phyloP scores from a whole-genome alignment of 1,140 invertebrate genomes.

The Liolophura sinensis region DNA sequence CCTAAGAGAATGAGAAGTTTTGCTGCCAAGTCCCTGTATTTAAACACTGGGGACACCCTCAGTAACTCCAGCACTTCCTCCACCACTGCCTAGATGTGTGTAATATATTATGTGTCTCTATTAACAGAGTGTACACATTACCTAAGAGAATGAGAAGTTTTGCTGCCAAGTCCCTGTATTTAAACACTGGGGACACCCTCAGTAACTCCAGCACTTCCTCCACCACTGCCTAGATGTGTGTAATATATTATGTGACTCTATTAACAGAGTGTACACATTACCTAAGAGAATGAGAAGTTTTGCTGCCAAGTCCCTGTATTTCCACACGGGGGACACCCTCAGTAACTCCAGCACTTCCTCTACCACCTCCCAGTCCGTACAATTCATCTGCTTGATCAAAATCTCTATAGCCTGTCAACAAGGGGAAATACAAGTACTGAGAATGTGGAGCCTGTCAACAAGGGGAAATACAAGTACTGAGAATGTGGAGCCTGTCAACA shows the following conservation, averaged over 20 bases:
- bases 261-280: constrained; percentile 9
- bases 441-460: not conserved
- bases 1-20: too few species aligned
- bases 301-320: constrained; percentile 41
- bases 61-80: constrained; percentile 38
- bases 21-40: too few species aligned
- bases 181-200: constrained; percentile 44
- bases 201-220: constrained; percentile 38
- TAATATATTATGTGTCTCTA: too few species aligned
- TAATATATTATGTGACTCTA: too few species aligned
- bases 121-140: constrained; percentile 8
- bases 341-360: constrained; percentile 38
- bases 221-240: constrained; percentile 25
- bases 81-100: constrained; percentile 24
- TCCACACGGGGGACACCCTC: constrained; percentile 46
- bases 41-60: constrained; percentile 45
- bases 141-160: constrained; percentile 49
- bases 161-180: constrained; percentile 40
- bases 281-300: constrained; percentile 50
- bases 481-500: not conserved
- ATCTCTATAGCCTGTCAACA: constrained; percentile 45
- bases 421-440: not conserved
- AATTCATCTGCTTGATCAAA: constrained; percentile 47
- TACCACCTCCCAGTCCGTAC: constrained; percentile 36
- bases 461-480: not conserved